Percentiles rank a stretch among this genome's conserved stretches.
These are phyloP conservation scores for Aspidiotus rigidus DNA, from an alignment of 2,888 invertebrate genomes.

Conservation along the genomic window DNA sequence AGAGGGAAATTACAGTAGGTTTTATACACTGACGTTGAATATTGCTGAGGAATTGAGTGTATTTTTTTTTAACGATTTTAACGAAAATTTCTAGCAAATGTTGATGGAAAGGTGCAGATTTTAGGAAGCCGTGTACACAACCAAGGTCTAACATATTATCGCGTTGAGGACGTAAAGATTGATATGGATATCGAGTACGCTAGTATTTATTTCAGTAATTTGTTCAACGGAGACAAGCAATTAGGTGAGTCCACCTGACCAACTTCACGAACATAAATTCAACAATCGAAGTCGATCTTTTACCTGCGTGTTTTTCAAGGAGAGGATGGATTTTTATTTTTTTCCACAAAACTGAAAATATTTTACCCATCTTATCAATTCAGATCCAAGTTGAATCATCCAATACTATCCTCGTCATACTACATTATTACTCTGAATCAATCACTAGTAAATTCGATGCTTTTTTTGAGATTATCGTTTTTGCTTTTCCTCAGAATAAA, in stretches of 20 bases:
- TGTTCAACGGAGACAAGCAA: conserved; percentile 62
- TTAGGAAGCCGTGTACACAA: conserved; percentile 50
- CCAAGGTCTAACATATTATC: conserved; percentile 48
- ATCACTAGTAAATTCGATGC: too few relatives aligned
- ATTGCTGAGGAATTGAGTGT: background rate
- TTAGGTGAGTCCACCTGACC: conserved; percentile 46
- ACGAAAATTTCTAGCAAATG: conserved; percentile 49
- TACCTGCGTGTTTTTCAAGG: too few relatives aligned
- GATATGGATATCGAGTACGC: conserved; percentile 59
- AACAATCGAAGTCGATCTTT: too few relatives aligned
- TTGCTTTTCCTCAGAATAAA: too few relatives aligned
- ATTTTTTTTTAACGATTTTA: conserved; percentile 21
- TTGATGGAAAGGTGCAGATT: conserved; percentile 55
- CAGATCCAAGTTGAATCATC: too few relatives aligned
- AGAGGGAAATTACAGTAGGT: conserved; percentile 37
- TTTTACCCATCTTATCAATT: too few relatives aligned
- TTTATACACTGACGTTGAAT: background rate
- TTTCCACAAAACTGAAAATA: too few relatives aligned
- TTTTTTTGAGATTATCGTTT: too few relatives aligned
- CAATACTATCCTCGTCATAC: too few relatives aligned
- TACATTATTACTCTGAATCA: too few relatives aligned
- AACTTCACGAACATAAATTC: too few relatives aligned
- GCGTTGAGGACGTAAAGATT: conserved; percentile 55
- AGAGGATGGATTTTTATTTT: too few relatives aligned
- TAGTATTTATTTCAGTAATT: conserved; percentile 56